These are phyloP conservation scores for Perca schrenkii DNA, from an alignment of 2,113 vertebrate genomes.

Conservation along the genomic window DNA sequence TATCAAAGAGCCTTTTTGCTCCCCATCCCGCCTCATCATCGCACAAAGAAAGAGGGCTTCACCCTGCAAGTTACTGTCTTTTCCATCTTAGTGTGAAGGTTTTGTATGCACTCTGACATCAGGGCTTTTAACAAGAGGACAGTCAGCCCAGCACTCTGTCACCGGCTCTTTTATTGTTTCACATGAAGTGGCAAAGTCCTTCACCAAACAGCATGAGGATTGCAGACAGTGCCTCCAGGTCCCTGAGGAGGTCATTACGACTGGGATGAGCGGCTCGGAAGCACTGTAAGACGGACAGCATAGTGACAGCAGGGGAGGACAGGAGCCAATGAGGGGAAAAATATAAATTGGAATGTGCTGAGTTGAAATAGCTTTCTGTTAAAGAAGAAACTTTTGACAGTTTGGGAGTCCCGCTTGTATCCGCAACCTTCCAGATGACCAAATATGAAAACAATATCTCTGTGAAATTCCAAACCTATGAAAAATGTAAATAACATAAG, in stretches of 20 bases:
- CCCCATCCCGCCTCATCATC: slow-evolving; percentile 28
- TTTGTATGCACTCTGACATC: slow-evolving; percentile 41
- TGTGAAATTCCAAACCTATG: neutral
- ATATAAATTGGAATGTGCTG: slow-evolving; percentile 73
- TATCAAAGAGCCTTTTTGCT: slow-evolving; percentile 44
- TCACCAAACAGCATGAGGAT: slow-evolving; percentile 61
- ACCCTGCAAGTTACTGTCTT: slow-evolving; percentile 59
- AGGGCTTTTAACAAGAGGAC: slow-evolving; percentile 72
- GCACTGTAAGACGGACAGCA: slow-evolving; percentile 67
- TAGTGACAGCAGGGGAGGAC: slow-evolving; percentile 72
- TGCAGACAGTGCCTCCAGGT: slow-evolving; percentile 72
- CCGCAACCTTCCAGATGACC: slow-evolving; percentile 38
- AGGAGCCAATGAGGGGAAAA: slow-evolving; percentile 53
- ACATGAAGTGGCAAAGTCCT: slow-evolving; percentile 72
- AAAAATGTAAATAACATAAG: slow-evolving; percentile 16
- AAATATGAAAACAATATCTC: slow-evolving; percentile 28
- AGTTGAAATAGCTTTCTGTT: slow-evolving; percentile 63
- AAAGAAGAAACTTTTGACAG: slow-evolving; percentile 66
- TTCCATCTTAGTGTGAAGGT: slow-evolving; percentile 69
- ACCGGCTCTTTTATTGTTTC: slow-evolving; percentile 68
- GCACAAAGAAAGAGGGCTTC: slow-evolving; percentile 48
- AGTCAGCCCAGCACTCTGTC: slow-evolving; percentile 55
- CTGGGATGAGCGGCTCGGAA: slow-evolving; percentile 72
- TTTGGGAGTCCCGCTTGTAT: slow-evolving; percentile 46
- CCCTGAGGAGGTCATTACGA: slow-evolving; percentile 85